These are phyloP conservation scores for Stenurella melanura DNA, from an alignment of 2,888 invertebrate genomes.

Conservation along the genomic window DNA sequence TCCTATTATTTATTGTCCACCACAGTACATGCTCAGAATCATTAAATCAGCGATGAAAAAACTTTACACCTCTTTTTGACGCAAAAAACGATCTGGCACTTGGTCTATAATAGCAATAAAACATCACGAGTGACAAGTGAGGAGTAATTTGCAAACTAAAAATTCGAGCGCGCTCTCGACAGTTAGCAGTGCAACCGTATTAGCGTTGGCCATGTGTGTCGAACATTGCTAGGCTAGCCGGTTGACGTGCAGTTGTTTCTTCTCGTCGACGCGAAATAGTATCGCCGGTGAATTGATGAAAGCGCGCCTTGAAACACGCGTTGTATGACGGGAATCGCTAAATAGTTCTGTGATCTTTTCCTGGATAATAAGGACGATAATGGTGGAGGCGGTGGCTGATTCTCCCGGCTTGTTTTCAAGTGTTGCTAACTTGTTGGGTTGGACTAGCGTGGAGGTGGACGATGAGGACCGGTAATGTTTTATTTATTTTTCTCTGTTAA, in stretches of 20 bases:
- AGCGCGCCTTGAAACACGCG: not conserved
- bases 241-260: slow-evolving; percentile 57
- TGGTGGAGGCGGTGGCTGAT: slow-evolving; percentile 58
- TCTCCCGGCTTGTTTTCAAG: slow-evolving; percentile 64
- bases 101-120: not conserved
- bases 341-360: not conserved
- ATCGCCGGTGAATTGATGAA: not conserved
- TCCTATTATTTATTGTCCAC: no score
- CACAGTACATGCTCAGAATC: no score
- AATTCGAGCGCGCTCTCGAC: slow-evolving; percentile 10
- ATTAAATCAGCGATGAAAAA: no score
- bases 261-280: not conserved
- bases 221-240: slow-evolving; percentile 42
- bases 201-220: slow-evolving; percentile 43
- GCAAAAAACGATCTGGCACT: no score
- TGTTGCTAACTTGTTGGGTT: slow-evolving; percentile 65
- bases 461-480: slow-evolving; percentile 67
- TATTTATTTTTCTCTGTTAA: not conserved
- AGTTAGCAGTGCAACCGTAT: slow-evolving; percentile 17
- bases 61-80: no score
- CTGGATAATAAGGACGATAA: slow-evolving; percentile 28
- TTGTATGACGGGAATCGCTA: not conserved
- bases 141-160: not conserved
- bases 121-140: not conserved
- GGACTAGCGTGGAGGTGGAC: slow-evolving; percentile 57